A percentile compares a stretch with the other conserved stretches of the same genome.
Conservation (phyloP, 2,113 vertebrate species). For the Leptocoma aspasia region DNA sequence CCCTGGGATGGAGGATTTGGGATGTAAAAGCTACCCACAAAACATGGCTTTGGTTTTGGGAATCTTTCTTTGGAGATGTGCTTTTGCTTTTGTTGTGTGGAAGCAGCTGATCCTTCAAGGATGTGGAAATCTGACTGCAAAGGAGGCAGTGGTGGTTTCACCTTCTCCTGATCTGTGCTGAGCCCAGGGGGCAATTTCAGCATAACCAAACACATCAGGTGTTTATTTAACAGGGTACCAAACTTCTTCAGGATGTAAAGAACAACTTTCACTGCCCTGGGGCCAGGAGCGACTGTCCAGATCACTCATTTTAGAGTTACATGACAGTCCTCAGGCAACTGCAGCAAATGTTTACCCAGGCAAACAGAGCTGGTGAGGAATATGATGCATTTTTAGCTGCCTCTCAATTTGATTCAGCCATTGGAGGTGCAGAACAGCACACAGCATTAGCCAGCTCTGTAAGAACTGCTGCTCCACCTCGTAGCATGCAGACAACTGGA, state of each 20-base stretch:
- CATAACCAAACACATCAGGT: background rate
- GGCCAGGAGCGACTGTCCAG: background rate
- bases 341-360: background rate
- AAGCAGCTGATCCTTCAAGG: background rate
- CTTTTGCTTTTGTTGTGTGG: background rate
- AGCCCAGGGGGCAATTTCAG: background rate
- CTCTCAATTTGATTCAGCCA: background rate
- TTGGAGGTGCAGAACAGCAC: background rate
- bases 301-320: background rate
- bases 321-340: background rate
- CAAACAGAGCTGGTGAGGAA: background rate
- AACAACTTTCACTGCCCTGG: fast-evolving
- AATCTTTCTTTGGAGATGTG: background rate
- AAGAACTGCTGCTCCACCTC: background rate
- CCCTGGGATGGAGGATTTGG: background rate
- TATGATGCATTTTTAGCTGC: background rate
- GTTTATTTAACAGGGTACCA: background rate
- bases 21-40: background rate
- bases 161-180: background rate
- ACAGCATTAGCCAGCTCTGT: background rate
- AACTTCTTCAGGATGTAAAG: background rate
- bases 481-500: background rate
- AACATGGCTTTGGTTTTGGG: background rate
- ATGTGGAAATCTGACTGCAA: background rate
- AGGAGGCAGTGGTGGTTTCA: background rate